Base-by-base conservation (phyloP, 2,113 vertebrate species). In the Engraulis encrasicolus region DNA sequence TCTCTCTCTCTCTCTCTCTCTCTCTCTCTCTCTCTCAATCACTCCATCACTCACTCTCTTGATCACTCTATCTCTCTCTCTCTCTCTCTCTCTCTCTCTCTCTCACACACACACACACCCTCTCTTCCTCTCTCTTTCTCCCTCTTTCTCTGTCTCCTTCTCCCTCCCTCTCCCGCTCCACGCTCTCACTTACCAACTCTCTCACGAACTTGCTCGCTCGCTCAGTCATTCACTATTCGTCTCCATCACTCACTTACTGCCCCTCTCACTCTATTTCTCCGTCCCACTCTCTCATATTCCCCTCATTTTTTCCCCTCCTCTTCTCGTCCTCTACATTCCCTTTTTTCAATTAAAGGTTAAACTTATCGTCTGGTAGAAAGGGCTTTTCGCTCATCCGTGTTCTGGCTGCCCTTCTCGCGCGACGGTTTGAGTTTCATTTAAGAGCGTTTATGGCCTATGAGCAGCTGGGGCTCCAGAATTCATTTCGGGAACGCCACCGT, bases 331-430 rank as follows among this genome's bases (percentile, higher is more conserved):
- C 20, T 45, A 3, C 40, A 3, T 3, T 45, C 40, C 40, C 40
- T 45, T 14, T 61, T 66, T 66, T 66, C 58, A 66, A 66, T 66
- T 66, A 66, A 66, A 23, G 58, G 58, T 66, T 66, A 27, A 31
- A 66, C 7, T 66, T 23, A 66, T 66, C n/a, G 27, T 66, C 23
- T 66, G 27, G 27, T 66, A 66, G 58, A n/a, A 7, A 3, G 23
- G 58, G 58, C 23, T 66, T 66, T 66, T 66, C n/a, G n/a, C 23
- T 66, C 58, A 66, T 66, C 23, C 58, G 31, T 66, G 27, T 66
- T 66, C 58, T 14, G n/a, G 0, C n/a, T 31, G 58, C 23, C 58
- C 27, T 66, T 66, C 58, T 66, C 58, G 31, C 58, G 31, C 7
- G 58, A 66, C 31, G 58, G 27, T 23, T 66, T 66, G 27, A 66